Evolutionary conservation across 2,888 invertebrate species (phyloP).

Genomic region (Lasioglossum calceatum): DNA sequence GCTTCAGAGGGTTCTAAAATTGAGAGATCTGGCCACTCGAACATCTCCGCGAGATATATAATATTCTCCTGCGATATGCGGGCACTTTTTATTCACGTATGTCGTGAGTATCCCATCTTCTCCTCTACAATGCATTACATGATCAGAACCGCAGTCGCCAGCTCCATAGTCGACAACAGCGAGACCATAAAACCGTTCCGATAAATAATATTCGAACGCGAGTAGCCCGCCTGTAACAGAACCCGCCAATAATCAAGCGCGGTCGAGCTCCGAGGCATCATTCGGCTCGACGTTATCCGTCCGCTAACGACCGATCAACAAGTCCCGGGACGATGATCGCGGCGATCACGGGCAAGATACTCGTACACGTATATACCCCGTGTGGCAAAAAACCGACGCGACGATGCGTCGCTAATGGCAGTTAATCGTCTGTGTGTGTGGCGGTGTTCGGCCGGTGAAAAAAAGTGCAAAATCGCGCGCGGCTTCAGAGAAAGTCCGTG

Average conservation of each 20-base stretch:
- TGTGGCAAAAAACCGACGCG: conserved; percentile 10
- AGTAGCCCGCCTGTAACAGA: background rate
- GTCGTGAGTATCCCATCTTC: no score
- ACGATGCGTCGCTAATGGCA: conserved; percentile 42
- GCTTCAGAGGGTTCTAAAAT: no score
- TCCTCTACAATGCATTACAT: background rate
- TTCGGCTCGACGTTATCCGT: background rate
- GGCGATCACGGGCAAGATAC: conserved; percentile 16
- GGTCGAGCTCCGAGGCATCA: background rate
- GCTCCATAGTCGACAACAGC: background rate
- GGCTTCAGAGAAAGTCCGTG: background rate
- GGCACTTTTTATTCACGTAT: background rate
- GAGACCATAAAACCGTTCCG: background rate
- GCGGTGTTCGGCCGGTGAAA: background rate
- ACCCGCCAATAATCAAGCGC: background rate
- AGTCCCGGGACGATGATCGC: background rate
- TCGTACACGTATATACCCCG: background rate
- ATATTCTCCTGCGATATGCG: background rate
- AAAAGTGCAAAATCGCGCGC: conserved; percentile 32
- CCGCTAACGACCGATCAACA: background rate
- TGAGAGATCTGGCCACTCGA: no score
- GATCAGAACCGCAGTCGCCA: background rate
- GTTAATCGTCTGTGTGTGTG: conserved; percentile 41
- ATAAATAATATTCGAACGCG: background rate
- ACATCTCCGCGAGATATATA: no score